Conservation (phyloP, 2,888 invertebrate species). For the Papilio gigon region DNA sequence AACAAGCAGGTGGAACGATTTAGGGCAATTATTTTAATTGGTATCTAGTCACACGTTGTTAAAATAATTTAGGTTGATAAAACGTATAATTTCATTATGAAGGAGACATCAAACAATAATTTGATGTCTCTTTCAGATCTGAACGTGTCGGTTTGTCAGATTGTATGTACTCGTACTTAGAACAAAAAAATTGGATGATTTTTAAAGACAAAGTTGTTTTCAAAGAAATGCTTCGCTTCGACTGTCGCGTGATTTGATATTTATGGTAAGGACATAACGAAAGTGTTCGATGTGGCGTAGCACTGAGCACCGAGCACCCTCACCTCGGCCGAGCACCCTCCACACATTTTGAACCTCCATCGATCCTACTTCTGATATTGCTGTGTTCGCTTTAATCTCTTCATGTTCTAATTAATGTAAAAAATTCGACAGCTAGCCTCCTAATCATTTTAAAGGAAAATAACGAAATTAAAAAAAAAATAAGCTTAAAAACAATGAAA, state of each 20-base stretch:
- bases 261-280: conserved; percentile 63
- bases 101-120: too few species aligned
- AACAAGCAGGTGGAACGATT: too few species aligned
- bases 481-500: not conserved
- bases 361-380: conserved; percentile 66
- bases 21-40: too few species aligned
- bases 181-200: conserved; percentile 1
- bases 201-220: not conserved
- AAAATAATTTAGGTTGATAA: too few species aligned
- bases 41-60: too few species aligned
- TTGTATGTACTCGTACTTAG: not conserved
- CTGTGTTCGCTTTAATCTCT: conserved; percentile 47
- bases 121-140: too few species aligned
- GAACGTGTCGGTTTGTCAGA: too few species aligned
- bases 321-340: conserved; percentile 55
- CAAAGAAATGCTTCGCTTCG: not conserved
- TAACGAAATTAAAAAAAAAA: not conserved
- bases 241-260: conserved; percentile 2
- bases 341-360: conserved; percentile 71
- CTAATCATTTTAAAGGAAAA: not conserved
- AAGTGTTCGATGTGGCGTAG: conserved; percentile 58
- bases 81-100: too few species aligned
- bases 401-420: conserved; percentile 26
- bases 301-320: conserved; percentile 45
- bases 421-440: not conserved